Evolutionary conservation across 2,797 vertebrate species (phyloP).

Genomic region (Alosa sapidissima): DNA sequence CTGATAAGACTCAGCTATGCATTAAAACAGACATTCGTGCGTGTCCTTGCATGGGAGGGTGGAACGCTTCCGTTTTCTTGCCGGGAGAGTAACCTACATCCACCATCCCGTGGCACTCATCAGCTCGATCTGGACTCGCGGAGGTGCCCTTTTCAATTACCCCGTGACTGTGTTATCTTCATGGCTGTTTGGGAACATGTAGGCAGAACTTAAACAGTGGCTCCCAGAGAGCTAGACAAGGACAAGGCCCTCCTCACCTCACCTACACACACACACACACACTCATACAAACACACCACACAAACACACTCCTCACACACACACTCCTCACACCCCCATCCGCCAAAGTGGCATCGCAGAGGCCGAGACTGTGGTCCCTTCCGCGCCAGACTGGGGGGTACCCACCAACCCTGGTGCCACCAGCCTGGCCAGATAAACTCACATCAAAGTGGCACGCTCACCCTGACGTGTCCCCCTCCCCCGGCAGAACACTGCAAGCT

Average conservation of each 20-base stretch:
- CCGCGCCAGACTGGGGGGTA: slow-evolving; percentile 17
- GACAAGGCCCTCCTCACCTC: not conserved
- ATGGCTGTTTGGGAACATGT: slow-evolving; percentile 74
- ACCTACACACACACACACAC: not conserved
- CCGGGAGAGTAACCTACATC: not conserved
- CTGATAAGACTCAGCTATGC: not conserved
- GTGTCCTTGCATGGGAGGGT: not conserved
- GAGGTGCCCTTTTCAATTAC: slow-evolving; percentile 58
- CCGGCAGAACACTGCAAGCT: slow-evolving; percentile 54
- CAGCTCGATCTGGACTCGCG: slow-evolving; percentile 36
- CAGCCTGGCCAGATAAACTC: slow-evolving; percentile 57
- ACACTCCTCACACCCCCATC: not conserved
- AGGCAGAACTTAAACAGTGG: slow-evolving; percentile 55
- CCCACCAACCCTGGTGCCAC: slow-evolving; percentile 29
- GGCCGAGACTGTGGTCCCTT: not conserved
- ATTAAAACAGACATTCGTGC: not conserved
- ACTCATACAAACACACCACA: not conserved
- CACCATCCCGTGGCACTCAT: not conserved
- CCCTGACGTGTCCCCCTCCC: slow-evolving; percentile 33
- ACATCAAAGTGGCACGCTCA: slow-evolving; percentile 67
- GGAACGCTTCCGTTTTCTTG: slow-evolving; percentile 10
- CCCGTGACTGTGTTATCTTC: slow-evolving; percentile 72
- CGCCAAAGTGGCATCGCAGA: not conserved
- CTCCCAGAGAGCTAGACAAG: slow-evolving; percentile 5
- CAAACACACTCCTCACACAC: not conserved